Evolutionary conservation across 2,888 invertebrate species (phyloP), one percentile per base, ranked within the genome.

Genomic region (Calephelis perditalis): DNA sequence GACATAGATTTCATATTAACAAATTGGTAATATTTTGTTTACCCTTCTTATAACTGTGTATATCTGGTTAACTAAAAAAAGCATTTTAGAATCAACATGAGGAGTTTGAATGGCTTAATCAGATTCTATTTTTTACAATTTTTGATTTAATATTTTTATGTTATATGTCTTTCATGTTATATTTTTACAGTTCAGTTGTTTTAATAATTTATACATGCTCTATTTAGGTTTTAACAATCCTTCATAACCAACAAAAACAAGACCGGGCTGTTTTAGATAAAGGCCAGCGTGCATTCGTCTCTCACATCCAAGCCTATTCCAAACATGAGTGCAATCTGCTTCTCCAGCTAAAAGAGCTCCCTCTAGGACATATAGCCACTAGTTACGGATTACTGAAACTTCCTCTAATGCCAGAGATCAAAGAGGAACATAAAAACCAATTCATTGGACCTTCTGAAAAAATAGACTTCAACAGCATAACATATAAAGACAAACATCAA

Each of bases 261-360:
- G 97, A 98, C 80, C 92, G 97, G 68, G 92, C 93, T 0, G 77
- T 96, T 8, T 94, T 96, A 75, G 98, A 99, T 77, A 96, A 96
- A 77, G 97, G 96, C 0, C 95, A 96, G 68, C 91, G 94, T 60
- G 99, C 99, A 0, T 99, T 98, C 84, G 99, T 99, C 0, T 99
- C 99, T 0, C 98, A 97, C 79, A 92, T 99, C 64, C 94, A 96
- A 69, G 95, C 98, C 0, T 99, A 99, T 82, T 94, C 94, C 10
- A 99, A 99, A 81, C 99, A 99, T 82, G 99, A 99, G 78, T 99
- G 98, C 76, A 95, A 94, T 73, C 92, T 99, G 49, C 93, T 99
- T 58, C 92, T 99, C 65, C 92, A 95, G 70, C 84, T 97, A 12
- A 98, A 97, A 84, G 97, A 99, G 77, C 86, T 99, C 35, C 95